phyloP scores from a whole-genome alignment of 2,797 vertebrate genomes.

The Micropoecilia bifurca region DNA sequence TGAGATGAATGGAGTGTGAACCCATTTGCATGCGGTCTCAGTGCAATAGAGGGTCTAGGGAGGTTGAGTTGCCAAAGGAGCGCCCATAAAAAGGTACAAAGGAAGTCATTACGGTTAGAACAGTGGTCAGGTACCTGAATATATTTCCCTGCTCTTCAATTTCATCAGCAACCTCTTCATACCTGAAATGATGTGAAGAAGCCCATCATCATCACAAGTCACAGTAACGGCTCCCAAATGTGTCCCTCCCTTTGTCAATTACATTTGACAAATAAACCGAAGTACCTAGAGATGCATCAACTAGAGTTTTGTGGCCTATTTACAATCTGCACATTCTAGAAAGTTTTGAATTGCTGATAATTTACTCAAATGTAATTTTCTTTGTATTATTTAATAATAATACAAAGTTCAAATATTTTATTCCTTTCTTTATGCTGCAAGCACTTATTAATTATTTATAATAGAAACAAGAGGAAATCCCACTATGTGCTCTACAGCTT shows the following conservation, averaged over 20 bases:
- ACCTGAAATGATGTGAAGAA: conserved; percentile 79
- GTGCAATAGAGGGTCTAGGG: conserved; percentile 45
- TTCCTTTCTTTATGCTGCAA: not conserved
- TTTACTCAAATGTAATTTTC: not conserved
- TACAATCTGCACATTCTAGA: not conserved
- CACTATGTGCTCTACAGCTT: not conserved
- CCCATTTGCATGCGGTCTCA: conserved; percentile 57
- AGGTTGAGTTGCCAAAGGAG: conserved; percentile 27
- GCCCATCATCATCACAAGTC: conserved; percentile 68
- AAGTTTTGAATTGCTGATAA: not conserved
- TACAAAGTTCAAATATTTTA: not conserved
- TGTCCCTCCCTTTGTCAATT: conserved; percentile 27
- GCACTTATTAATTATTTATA: not conserved
- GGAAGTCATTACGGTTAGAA: conserved; percentile 42
- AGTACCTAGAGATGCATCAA: not conserved
- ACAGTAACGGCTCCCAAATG: conserved; percentile 15
- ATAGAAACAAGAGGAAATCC: not conserved
- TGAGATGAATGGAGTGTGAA: conserved; percentile 60
- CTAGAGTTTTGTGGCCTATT: not conserved
- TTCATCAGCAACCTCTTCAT: conserved; percentile 83
- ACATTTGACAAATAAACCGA: not conserved
- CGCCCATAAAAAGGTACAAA: conserved; percentile 36
- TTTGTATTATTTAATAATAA: not conserved
- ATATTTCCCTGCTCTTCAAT: conserved; percentile 84
- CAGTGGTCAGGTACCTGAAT: conserved; percentile 77